Conservation (phyloP, 2,113 vertebrate genomes). For the Synchiropus splendidus region DNA sequence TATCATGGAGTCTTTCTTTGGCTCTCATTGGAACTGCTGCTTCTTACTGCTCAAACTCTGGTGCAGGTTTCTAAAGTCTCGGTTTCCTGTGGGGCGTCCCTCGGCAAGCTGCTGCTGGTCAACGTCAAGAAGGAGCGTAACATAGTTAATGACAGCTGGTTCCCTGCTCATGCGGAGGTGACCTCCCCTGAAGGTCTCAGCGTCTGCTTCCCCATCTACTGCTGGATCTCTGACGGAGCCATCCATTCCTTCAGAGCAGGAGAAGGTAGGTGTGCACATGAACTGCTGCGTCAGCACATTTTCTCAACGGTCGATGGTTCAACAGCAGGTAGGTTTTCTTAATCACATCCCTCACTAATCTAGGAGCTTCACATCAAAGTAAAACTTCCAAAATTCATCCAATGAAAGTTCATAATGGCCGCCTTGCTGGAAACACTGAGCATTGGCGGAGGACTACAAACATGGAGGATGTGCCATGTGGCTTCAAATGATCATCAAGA, state of each 20-base stretch:
- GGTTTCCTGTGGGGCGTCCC: slow-evolving; percentile 17
- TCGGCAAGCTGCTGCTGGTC: slow-evolving; percentile 45
- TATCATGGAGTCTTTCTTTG: not conserved
- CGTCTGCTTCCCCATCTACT: slow-evolving; percentile 48
- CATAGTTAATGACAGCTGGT: slow-evolving; percentile 40
- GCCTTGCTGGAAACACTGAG: no score
- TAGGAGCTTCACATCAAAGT: no score
- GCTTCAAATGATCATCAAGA: no score
- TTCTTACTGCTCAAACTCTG: not conserved
- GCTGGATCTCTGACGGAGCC: slow-evolving; percentile 30
- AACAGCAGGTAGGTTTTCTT: no score
- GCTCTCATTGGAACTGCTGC: not conserved
- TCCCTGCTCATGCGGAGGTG: slow-evolving; percentile 37
- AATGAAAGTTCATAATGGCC: no score
- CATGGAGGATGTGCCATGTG: no score
- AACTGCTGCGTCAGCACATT: no score
- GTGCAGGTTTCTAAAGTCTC: slow-evolving; percentile 15
- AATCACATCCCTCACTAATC: no score
- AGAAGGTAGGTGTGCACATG: slow-evolving; percentile 48
- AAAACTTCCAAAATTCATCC: no score
- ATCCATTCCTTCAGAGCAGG: slow-evolving; percentile 39
- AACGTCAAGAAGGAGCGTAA: slow-evolving; percentile 46
- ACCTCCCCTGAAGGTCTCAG: slow-evolving; percentile 24
- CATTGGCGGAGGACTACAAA: no score
- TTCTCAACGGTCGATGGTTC: no score